Evolutionary conservation across 2,113 vertebrate genomes (phyloP).

Genomic region (Gallinago media): DNA sequence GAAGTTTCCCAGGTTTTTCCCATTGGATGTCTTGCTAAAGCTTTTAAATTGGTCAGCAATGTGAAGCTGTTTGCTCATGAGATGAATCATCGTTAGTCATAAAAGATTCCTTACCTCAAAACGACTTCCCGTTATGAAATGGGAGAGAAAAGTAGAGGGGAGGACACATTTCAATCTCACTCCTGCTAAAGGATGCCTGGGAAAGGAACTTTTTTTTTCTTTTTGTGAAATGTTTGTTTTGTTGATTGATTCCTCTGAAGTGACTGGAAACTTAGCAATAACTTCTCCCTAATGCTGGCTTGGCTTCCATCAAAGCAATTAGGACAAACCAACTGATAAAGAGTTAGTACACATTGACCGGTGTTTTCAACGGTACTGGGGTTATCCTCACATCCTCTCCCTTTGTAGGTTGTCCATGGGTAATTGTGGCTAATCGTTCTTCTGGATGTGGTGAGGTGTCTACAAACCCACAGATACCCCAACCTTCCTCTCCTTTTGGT

Average conservation of each 20-base stretch:
- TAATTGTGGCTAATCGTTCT: not conserved
- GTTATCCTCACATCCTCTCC: not conserved
- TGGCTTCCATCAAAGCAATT: not conserved
- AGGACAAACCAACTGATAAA: not conserved
- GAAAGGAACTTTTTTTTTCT: not conserved
- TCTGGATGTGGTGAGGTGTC: not conserved
- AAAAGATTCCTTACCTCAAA: not conserved
- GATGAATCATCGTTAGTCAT: conserved; percentile 59
- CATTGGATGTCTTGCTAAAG: not conserved
- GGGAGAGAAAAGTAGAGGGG: not conserved
- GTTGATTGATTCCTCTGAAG: not conserved
- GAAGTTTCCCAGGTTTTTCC: not conserved
- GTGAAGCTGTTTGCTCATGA: conserved; percentile 14
- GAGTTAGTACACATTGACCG: rapidly evolving
- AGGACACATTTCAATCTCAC: not conserved
- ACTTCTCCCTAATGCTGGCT: not conserved
- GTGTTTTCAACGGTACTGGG: not conserved
- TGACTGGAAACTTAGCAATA: not conserved
- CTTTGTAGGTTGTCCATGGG: not conserved
- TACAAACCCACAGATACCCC: not conserved
- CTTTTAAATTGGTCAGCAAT: not conserved
- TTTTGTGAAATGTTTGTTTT: not conserved
- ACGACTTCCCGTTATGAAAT: not conserved
- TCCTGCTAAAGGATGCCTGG: not conserved
- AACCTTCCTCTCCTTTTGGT: not conserved